Evolutionary conservation across 2,888 invertebrate species (phyloP).

Genomic region (Lepas anatifera): DNA sequence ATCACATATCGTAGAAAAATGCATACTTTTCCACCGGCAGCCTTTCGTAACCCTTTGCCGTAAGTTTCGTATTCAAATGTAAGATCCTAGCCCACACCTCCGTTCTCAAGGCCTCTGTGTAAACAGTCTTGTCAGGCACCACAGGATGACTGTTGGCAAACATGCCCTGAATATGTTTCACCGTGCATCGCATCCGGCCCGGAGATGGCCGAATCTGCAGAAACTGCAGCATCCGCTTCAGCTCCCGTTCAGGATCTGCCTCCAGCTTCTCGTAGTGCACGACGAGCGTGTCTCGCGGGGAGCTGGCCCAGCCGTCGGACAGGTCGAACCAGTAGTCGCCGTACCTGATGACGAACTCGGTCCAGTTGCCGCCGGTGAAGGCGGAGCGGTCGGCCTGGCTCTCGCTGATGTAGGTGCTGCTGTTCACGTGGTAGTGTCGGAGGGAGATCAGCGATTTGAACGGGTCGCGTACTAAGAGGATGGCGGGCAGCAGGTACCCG

Average conservation of each 20-base stretch:
- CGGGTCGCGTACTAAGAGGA: constrained; percentile 2
- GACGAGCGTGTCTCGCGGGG: not conserved
- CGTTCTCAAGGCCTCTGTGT: not conserved
- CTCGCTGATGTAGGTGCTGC: too few species aligned
- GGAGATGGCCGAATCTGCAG: not conserved
- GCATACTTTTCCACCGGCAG: not conserved
- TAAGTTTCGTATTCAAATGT: not conserved
- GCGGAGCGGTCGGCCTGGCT: not conserved
- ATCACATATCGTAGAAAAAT: not conserved
- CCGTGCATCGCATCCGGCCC: not conserved
- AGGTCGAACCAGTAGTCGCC: not conserved
- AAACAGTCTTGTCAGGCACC: not conserved
- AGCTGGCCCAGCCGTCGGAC: not conserved
- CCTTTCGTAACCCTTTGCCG: not conserved
- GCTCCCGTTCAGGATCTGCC: not conserved
- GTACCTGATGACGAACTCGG: not conserved
- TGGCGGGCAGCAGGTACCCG: not conserved
- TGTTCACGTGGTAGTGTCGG: not conserved
- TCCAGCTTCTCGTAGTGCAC: not conserved
- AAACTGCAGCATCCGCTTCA: not conserved
- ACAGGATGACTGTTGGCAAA: not conserved
- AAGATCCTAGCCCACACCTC: not conserved
- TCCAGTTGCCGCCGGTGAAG: not conserved
- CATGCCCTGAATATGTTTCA: not conserved
- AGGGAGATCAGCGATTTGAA: not conserved